These are phyloP conservation scores for Bombus superbus DNA, from an alignment of 1,140 invertebrate genomes.

Conservation along the genomic window DNA sequence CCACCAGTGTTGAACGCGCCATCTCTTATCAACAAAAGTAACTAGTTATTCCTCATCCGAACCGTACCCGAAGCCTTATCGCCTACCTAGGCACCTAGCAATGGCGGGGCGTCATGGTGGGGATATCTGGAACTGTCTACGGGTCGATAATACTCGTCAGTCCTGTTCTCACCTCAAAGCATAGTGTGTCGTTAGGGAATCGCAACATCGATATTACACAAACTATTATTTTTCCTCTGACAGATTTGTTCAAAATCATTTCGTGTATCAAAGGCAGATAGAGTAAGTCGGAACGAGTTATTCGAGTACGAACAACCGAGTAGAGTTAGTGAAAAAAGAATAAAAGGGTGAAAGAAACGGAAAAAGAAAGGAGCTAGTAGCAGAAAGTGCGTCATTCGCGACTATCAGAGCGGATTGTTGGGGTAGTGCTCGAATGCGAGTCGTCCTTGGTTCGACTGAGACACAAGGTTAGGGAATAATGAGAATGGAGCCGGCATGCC, in stretches of 20 bases:
- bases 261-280: neutral
- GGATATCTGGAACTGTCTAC: constrained; percentile 38
- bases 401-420: constrained; percentile 1
- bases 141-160: constrained; percentile 37
- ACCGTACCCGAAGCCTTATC: neutral
- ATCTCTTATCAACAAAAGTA: neutral
- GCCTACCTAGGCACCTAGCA: neutral
- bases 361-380: neutral
- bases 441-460: constrained; percentile 27
- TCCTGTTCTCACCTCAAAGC: neutral
- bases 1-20: neutral
- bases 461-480: constrained; percentile 55
- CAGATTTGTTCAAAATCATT: neutral
- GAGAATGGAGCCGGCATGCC: constrained; percentile 64
- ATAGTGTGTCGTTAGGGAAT: neutral
- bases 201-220: constrained; percentile 15
- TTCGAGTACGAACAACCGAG: neutral
- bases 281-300: neutral
- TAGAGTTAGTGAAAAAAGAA: neutral
- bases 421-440: constrained; percentile 48
- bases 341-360: neutral
- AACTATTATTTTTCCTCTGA: neutral
- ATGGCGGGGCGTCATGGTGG: constrained; percentile 1
- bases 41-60: neutral
- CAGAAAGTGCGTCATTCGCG: constrained; percentile 44